Evolutionary conservation across 92 coral and sea anemone species (phyloP), one percentile per base, ranked within the genome.

Genomic region (Actinernus sp.): DNA sequence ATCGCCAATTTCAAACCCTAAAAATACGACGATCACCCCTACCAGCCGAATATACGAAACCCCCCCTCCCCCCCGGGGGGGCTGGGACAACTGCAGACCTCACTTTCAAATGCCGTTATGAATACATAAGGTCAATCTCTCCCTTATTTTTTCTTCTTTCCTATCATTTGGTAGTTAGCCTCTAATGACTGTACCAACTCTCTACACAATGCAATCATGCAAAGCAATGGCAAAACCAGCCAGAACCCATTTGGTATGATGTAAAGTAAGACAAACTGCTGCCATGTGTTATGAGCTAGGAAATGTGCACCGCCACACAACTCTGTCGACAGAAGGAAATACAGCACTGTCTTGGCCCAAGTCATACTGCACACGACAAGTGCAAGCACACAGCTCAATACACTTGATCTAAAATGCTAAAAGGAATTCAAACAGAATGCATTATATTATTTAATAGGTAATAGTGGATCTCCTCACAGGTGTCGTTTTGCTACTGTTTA

Each of bases 281-380:
- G 30, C 83, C 81, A 85, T 3, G 68, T 60, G 25, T 28, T 54
- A 37, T 51, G 45, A 28, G 24, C 31, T 19, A 79, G 20, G 29
- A 53, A 66, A 21, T 79, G 61, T 23, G 51, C 82, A 3, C 83
- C 87, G 60, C 58, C 32, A 41, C 92, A 79, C 58, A 80, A n/a
- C 24, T 59, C 31, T 4, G 78, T 57, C 13, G 69, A 57, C 41
- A 73, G 21, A 8, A 85, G 83, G 37, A 72, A 65, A 21, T 72
- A 85, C 48, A 85, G 49, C 17, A 79, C 58, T 48, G 87, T 79
- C 61, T 79, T 85, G 34, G 83, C 22, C 14, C 71, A 79, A 1
- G 87, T 85, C 92, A 85, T 85, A 8, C 82, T 65, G 16, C 58
- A 64, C 19, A 61, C 92, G 60, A 85, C 54, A 44, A 85, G 68